Percentiles rank a stretch among this genome's conserved stretches.
Conservation (phyloP, 2,113 vertebrate species). For the Emydocephalus ijimae region DNA sequence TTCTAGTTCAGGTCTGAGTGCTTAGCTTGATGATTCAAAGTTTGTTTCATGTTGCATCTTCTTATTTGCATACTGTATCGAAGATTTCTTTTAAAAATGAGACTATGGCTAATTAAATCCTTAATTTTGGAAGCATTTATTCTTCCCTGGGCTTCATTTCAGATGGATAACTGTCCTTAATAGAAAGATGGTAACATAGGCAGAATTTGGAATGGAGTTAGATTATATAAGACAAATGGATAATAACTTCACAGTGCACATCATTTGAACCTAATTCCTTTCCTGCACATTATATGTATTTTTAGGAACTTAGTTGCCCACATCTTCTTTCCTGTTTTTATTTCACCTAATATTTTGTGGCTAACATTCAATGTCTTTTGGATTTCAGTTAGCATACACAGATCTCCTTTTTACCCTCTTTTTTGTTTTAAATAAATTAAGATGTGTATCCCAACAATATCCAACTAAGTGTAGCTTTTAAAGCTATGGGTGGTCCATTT, state of each 20-base stretch:
- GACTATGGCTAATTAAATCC: not conserved
- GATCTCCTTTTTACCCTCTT: not conserved
- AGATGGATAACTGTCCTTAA: not conserved
- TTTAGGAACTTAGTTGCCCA: not conserved
- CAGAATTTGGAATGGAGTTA: not conserved
- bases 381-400: too few relatives aligned
- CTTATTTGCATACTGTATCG: not conserved
- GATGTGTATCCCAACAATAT: not conserved
- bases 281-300: not conserved
- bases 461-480: not conserved
- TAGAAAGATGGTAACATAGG: not conserved
- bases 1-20: not conserved
- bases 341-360: not conserved
- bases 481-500: not conserved
- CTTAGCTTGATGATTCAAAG: not conserved
- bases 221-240: not conserved
- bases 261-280: not conserved
- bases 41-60: not conserved
- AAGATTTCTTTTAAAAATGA: not conserved
- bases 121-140: not conserved
- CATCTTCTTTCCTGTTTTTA: too few relatives aligned
- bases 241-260: not conserved
- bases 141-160: not conserved
- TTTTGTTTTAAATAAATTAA: not conserved
- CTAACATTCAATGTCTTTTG: not conserved